Conservation (phyloP, 2,113 vertebrate genomes). For the Nerophis lumbriciformis region DNA sequence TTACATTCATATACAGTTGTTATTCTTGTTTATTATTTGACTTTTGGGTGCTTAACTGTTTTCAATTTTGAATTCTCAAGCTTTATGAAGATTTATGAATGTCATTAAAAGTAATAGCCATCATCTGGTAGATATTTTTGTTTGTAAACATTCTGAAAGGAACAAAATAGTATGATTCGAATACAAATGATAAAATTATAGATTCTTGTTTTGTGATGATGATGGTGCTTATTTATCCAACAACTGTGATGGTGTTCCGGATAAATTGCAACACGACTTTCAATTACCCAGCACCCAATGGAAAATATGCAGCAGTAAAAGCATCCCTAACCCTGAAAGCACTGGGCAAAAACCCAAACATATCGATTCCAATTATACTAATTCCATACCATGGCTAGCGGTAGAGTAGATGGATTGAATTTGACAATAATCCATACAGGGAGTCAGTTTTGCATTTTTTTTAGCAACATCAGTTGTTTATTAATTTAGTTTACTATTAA, state of each 20-base stretch:
- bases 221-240: background rate
- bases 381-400: background rate
- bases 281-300: background rate
- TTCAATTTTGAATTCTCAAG: constrained; percentile 3
- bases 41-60: constrained; percentile 13
- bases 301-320: background rate
- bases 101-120: background rate
- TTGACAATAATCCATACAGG: background rate
- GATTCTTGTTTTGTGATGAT: background rate
- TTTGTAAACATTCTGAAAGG: background rate
- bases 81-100: background rate
- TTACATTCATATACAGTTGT: constrained; percentile 12
- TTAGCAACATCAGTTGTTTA: too few relatives aligned
- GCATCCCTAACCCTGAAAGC: background rate
- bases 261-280: background rate
- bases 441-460: too few relatives aligned
- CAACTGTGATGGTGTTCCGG: background rate
- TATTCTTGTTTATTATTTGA: constrained; percentile 22
- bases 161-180: too few relatives aligned
- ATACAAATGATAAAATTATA: background rate
- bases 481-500: too few relatives aligned
- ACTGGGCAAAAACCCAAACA: background rate
- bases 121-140: background rate
- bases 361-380: background rate
- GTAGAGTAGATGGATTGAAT: background rate